Base-by-base conservation (phyloP, 2,888 invertebrate genomes). In the Agrotis exclamationis region DNA sequence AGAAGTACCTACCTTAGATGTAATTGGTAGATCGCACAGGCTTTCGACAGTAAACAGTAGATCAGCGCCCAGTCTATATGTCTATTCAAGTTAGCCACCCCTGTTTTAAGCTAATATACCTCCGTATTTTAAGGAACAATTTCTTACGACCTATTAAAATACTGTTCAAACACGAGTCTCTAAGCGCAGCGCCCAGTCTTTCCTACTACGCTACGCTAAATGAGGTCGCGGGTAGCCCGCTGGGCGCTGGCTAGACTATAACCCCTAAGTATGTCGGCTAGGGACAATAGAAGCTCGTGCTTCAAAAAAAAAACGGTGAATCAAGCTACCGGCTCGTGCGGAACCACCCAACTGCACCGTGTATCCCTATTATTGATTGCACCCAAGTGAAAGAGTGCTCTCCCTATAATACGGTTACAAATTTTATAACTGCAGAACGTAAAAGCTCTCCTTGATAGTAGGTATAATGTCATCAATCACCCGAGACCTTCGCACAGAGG, bases 381-480 rank as follows among this genome's bases (percentile, higher is more conserved):
- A 73, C 48, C 45, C 16, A 58, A 60, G 56, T 60, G 18, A 63
- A 63, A 65, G 22, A 78, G 13, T 70, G 33, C 9, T 39, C n/a
- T 20, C 22, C 11, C 28, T 56, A 14, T 45, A 74, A 5, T 24
- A 53, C 47, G 44, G 50, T 53, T 51, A 73, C 9, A 7, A 57
- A 39, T 74, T 44, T 60, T 62, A 48, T 80, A 75, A 62, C 44
- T 75, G 39, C 62, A 80, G 24, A 69, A 81, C 45, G 56, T 67
- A 67, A 82, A 66, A 64, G 56, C 60, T 64, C 82, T 72, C 56
- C 66, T 67, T 53, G 73, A 56, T 56, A 47, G 53, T n/a, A n/a
- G n/a, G n/a, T 65, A 54, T 66, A 67, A 67, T 72, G 62, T 82
- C 74, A 82, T 79, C 74, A 73, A 82, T 79, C 74, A 82, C 67